Conservation (phyloP, 1,140 invertebrate species). For the Heliconius hermathena region DNA sequence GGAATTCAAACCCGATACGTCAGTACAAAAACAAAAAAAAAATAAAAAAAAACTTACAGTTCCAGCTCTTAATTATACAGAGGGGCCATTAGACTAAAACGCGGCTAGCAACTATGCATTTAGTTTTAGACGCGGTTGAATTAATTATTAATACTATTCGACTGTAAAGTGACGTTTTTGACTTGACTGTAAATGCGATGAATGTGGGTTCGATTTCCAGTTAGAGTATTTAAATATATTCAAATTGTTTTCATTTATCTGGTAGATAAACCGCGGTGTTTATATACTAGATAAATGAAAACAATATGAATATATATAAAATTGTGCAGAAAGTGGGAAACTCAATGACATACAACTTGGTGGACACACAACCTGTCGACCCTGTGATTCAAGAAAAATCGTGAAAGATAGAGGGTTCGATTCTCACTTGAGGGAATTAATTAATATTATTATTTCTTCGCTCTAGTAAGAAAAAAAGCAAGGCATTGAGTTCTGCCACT, state of each 20-base stretch:
- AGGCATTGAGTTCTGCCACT: too few relatives aligned
- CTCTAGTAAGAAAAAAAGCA: too few relatives aligned
- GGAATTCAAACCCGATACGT: not conserved
- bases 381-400: too few relatives aligned
- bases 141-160: not conserved
- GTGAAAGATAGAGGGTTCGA: too few relatives aligned
- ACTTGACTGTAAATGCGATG: too few relatives aligned
- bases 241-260: not conserved
- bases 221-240: not conserved
- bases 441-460: too few relatives aligned
- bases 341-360: too few relatives aligned
- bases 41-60: not conserved
- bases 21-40: not conserved
- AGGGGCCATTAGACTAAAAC: constrained; percentile 1
- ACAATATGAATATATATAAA: too few relatives aligned
- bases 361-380: too few relatives aligned
- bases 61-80: constrained; percentile 6
- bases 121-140: constrained; percentile 2
- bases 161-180: not conserved
- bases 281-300: too few relatives aligned
- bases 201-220: not conserved
- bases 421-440: too few relatives aligned
- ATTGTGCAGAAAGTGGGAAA: too few relatives aligned
- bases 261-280: not conserved
- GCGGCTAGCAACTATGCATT: not conserved